phyloP scores from a whole-genome alignment of 2,113 vertebrate species.

The Lynx canadensis region DNA sequence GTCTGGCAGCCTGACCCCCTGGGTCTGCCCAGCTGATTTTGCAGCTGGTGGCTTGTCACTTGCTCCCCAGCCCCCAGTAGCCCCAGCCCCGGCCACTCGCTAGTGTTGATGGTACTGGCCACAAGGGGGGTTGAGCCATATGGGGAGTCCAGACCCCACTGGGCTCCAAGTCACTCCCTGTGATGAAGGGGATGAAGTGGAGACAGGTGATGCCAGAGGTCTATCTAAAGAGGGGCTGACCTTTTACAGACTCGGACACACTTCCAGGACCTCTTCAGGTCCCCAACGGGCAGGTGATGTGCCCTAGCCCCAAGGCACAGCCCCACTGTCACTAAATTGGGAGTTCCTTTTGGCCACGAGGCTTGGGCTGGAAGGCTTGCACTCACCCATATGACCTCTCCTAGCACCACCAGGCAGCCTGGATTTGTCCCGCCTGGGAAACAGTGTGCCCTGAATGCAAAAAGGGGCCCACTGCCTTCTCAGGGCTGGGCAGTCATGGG shows the following conservation, averaged over 20 bases:
- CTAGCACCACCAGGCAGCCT: background rate
- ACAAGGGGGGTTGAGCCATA: slow-evolving; percentile 51
- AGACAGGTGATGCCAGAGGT: background rate
- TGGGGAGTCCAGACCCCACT: background rate
- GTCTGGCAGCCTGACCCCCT: background rate
- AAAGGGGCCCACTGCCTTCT: background rate
- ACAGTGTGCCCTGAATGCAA: background rate
- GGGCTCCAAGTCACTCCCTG: background rate
- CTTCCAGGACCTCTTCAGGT: background rate
- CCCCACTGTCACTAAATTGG: background rate
- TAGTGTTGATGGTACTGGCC: slow-evolving; percentile 2
- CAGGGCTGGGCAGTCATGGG: background rate
- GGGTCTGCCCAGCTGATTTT: background rate
- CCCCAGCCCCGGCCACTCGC: background rate
- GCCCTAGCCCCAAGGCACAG: background rate
- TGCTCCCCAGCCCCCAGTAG: background rate
- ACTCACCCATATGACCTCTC: background rate
- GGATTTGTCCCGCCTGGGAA: background rate
- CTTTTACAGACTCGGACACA: background rate
- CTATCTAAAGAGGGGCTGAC: background rate
- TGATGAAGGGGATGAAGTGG: rapidly evolving
- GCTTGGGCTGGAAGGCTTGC: background rate
- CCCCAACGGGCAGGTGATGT: background rate
- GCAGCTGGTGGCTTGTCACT: background rate
- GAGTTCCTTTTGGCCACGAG: background rate